Evolutionary conservation across 2,888 invertebrate species (phyloP).

Genomic region (Mythimna lalbum): DNA sequence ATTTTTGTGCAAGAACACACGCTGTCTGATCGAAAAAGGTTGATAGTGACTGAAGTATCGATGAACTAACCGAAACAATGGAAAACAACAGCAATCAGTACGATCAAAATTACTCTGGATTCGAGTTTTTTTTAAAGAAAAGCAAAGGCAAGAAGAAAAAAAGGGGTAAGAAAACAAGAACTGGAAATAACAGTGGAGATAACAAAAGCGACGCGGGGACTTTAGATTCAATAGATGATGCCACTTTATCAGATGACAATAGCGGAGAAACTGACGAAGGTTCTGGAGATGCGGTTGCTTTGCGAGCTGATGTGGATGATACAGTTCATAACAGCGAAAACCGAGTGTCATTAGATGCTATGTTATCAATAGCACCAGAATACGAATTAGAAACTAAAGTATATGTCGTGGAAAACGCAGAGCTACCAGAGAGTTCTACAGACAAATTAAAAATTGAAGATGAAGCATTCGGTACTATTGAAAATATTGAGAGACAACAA

Average conservation of each 20-base stretch:
- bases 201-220: conserved; percentile 48
- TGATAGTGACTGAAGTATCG: not conserved
- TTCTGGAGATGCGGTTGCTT: conserved; percentile 5
- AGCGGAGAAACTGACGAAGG: conserved; percentile 46
- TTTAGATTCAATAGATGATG: conserved; percentile 37
- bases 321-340: not conserved
- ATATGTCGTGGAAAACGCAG: conserved; percentile 10
- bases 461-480: not conserved
- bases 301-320: conserved; percentile 5
- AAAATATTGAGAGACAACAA: conserved; percentile 13
- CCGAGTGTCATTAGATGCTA: conserved; percentile 45
- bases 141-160: conserved; percentile 52
- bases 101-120: conserved; percentile 42
- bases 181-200: conserved; percentile 34
- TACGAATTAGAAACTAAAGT: conserved; percentile 9
- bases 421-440: conserved; percentile 10
- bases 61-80: conserved; percentile 26
- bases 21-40: not conserved
- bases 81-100: conserved; percentile 33
- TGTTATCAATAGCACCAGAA: conserved; percentile 38
- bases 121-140: conserved; percentile 46
- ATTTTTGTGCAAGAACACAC: not conserved
- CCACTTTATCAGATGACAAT: conserved; percentile 42
- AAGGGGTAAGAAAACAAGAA: conserved; percentile 5
- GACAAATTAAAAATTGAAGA: conserved; percentile 47